Evolutionary conservation across 2,113 vertebrate genomes (phyloP).

Genomic region (Triplophysa dalaica): DNA sequence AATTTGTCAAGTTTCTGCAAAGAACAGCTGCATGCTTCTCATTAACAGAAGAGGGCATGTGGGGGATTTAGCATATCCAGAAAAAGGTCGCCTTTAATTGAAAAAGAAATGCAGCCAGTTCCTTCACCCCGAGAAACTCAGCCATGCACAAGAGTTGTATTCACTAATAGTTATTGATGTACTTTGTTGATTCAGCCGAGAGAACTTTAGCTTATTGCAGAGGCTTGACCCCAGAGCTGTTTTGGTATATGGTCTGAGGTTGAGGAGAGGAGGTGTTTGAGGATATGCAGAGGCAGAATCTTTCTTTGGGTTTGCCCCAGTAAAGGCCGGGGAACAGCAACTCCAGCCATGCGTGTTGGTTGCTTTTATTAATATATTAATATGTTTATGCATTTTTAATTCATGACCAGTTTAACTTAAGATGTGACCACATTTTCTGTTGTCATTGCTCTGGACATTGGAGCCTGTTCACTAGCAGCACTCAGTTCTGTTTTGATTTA

Average conservation of each 20-base stretch:
- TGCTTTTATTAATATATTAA: constrained; percentile 65
- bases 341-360: constrained; percentile 36
- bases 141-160: constrained; percentile 74
- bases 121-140: constrained; percentile 59
- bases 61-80: constrained; percentile 27
- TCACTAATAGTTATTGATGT: constrained; percentile 73
- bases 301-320: constrained; percentile 59
- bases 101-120: constrained; percentile 60
- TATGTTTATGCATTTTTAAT: constrained; percentile 67
- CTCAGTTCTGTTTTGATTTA: constrained; percentile 59
- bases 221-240: constrained; percentile 68
- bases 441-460: constrained; percentile 61
- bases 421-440: constrained; percentile 65
- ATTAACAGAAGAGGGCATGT: constrained; percentile 33
- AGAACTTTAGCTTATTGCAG: constrained; percentile 60
- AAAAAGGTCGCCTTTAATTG: constrained; percentile 69
- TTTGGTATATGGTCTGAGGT: constrained; percentile 72
- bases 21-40: neutral
- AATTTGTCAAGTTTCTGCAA: neutral
- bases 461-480: constrained; percentile 57
- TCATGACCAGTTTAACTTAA: constrained; percentile 62
- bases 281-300: constrained; percentile 63
- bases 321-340: constrained; percentile 42
- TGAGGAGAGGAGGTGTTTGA: constrained; percentile 54
- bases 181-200: constrained; percentile 69